Evolutionary conservation across 2,888 invertebrate genomes (phyloP), one percentile per base, ranked within the genome.

Genomic region (Penaeus monodon): DNA sequence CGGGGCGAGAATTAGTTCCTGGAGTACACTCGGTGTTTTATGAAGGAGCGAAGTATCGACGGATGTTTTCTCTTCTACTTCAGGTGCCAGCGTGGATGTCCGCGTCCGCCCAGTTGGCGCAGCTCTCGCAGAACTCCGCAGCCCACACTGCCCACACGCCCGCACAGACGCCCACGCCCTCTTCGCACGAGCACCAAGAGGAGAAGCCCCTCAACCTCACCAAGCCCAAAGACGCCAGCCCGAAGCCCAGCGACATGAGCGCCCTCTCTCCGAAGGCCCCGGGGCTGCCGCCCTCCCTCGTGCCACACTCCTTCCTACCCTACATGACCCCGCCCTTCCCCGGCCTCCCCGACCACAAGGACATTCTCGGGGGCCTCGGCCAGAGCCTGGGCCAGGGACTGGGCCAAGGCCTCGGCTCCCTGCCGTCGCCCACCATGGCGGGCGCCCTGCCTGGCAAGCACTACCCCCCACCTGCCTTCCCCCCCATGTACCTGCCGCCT

Each of bases 101-200:
- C 49, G 94, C 95, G 84, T 94, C 95, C 27, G 94, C 95, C 1
- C 96, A 96, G 91, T 93, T 96, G 57, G 95, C 95, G 0, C 96
- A 96, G 91, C 94, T 96, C 91, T 94, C 95, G 3, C 88, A 89
- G 74, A 89, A 88, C 82, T 88, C 89, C 44, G 44, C 44, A 12
- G 73, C 78, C 29, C 79, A 78, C 68, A 84, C 81, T 66, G 74
- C 86, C 49, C 77, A 86, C 82, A 80, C 84, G 33, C 80, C 83
- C 57, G 73, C 88, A 14, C 81, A 77, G 33, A 78, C 85, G 38
- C 77, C 89, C 79, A 70, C 85, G 12, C 77, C 85, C 66, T 78
- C 85, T 1, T 44, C 44, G 44, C 88, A 85, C n/a, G 89, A 89
- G 63, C 86, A 86, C 78, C 89, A 88, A 17, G 90, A 90, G 66